Base-by-base conservation (phyloP, 2,888 invertebrate genomes). In the Chalcis sispes region DNA sequence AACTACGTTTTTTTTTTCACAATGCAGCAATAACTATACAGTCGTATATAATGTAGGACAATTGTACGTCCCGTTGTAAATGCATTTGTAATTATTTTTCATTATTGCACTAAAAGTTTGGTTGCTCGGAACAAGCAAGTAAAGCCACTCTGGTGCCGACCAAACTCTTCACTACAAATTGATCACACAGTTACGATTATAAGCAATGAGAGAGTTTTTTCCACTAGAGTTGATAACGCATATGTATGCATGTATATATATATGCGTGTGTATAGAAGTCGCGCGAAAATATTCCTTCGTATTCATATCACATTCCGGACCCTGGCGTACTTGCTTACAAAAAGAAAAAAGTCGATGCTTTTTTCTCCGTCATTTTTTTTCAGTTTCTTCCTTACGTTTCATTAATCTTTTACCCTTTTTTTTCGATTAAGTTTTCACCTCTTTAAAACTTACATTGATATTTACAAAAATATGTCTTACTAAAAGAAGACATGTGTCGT, bases 381-480 rank as follows among this genome's bases (percentile, higher is more conserved):
- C 10, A 46, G 15, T 29, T 20, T 20, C 23, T 40, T 42, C 15
- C 2, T 42, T 13, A 13, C 13, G 3, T 36, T 7, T n/a, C n/a
- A n/a, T n/a, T n/a, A n/a, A n/a, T n/a, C n/a, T n/a, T n/a, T n/a
- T n/a, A n/a, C n/a, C n/a, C n/a, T n/a, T n/a, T n/a, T n/a, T n/a
- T n/a, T n/a, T n/a, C n/a, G n/a, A n/a, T n/a, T n/a, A n/a, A n/a
- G n/a, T 32, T 32, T 29, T 54, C 54, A 8, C 10, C 20, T 2
- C 7, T 10, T 4, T 46, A 27, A 40, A 50, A 50, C n/a, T n/a
- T 59, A 50, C 40, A 5, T 27, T 66, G 23, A 65, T 65, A 66
- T 66, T 72, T 65, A 72, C 65, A 72, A 72, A 72, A 72, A 66
- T 72, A 65, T 72, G 58, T 20, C 65, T 66, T 62, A 56, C n/a